Conservation (phyloP, 2,113 vertebrate genomes). For the Aphelocoma coerulescens region DNA sequence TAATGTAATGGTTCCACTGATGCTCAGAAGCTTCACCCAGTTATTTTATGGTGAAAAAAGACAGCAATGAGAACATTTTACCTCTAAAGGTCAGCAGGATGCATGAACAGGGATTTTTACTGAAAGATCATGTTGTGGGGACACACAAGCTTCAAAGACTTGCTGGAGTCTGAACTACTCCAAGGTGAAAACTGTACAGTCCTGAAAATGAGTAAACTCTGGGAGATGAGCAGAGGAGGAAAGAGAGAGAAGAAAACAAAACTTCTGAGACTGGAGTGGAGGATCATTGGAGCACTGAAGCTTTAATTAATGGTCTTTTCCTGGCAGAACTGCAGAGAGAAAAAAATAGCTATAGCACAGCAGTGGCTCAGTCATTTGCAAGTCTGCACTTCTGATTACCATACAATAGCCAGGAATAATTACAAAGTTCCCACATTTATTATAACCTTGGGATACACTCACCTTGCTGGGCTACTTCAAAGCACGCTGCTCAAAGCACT, state of each 20-base stretch:
- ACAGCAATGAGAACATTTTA: not conserved
- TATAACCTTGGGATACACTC: not conserved
- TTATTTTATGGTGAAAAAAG: not conserved
- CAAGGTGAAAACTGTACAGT: not conserved
- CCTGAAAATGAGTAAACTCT: not conserved
- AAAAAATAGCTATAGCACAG: not conserved
- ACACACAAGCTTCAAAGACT: not conserved
- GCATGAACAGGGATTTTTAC: not conserved
- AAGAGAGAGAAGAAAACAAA: not conserved
- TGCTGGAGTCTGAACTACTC: not conserved
- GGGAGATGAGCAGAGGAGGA: not conserved
- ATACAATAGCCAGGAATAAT: not conserved
- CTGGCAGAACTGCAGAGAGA: not conserved
- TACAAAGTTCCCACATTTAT: not conserved
- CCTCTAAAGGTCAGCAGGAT: not conserved
- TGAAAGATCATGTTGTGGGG: no score
- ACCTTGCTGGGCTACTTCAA: not conserved
- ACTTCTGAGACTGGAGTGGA: not conserved
- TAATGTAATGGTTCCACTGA: not conserved
- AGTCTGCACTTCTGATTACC: not conserved
- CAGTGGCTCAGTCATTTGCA: not conserved
- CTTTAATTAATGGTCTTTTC: slow-evolving; percentile 11
- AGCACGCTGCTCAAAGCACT: not conserved
- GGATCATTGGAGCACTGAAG: fast-evolving
- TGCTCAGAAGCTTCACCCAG: not conserved